Evolutionary conservation across 2,797 vertebrate genomes (phyloP).

Genomic region (Tinamus major): DNA sequence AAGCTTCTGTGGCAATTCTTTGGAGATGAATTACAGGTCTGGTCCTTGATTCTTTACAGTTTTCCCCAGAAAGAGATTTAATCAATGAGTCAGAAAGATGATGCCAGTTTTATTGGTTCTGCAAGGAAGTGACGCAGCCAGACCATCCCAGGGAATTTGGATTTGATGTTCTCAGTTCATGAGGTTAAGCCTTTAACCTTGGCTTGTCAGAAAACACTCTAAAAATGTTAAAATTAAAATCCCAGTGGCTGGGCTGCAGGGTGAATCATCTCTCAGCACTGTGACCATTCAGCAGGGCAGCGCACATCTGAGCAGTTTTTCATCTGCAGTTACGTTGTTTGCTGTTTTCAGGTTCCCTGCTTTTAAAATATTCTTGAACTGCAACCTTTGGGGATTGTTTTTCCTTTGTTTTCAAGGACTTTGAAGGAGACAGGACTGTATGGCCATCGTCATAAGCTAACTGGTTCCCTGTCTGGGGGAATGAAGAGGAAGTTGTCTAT

Average conservation of each 20-base stretch:
- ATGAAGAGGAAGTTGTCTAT: constrained; percentile 99
- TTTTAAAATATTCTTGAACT: background rate
- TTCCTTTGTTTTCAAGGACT: constrained; percentile 82
- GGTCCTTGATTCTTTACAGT: constrained; percentile 3
- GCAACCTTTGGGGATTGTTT: background rate
- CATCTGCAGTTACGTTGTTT: background rate
- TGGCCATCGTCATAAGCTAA: constrained; percentile 92
- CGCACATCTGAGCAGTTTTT: constrained; percentile 37
- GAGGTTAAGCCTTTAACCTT: constrained; percentile 56
- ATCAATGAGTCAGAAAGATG: constrained; percentile 50
- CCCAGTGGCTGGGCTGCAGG: background rate
- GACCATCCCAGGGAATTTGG: constrained; percentile 31
- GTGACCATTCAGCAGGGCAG: constrained; percentile 4
- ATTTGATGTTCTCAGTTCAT: constrained; percentile 28
- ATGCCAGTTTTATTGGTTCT: constrained; percentile 55
- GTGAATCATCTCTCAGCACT: constrained; percentile 10
- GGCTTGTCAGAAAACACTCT: constrained; percentile 32
- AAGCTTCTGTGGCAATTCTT: constrained; percentile 29
- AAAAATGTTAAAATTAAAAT: constrained; percentile 32
- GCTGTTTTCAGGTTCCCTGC: background rate
- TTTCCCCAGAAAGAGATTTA: constrained; percentile 32
- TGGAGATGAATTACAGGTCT: constrained; percentile 19
- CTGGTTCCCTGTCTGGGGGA: constrained; percentile 92
- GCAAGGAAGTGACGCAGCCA: constrained; percentile 8
- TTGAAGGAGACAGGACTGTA: constrained; percentile 93